phyloP scores from a whole-genome alignment of 2,113 vertebrate genomes.

The Anthoscopus minutus region DNA sequence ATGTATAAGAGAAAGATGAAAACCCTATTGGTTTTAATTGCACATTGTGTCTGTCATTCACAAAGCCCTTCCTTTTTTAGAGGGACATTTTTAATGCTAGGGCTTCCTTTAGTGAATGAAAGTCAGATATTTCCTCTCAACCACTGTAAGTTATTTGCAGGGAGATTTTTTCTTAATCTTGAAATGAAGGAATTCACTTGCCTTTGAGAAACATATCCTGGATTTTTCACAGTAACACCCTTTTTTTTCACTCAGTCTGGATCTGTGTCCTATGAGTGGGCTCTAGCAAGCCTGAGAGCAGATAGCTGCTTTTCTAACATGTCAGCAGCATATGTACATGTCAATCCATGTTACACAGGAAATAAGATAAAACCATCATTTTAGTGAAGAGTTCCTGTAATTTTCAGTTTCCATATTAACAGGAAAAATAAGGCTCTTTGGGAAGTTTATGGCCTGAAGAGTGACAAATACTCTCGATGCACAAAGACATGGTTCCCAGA shows the following conservation, averaged over 20 bases:
- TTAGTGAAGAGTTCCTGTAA: neutral
- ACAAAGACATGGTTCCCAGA: neutral
- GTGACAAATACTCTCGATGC: neutral
- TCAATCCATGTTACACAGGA: neutral
- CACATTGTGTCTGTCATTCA: neutral
- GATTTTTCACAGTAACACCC: neutral
- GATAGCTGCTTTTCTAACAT: neutral
- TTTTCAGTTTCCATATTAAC: neutral
- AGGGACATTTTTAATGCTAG: neutral
- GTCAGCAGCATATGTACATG: slow-evolving; percentile 25
- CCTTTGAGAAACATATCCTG: neutral
- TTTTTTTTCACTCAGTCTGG: neutral
- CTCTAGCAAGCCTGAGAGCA: neutral
- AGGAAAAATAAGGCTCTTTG: neutral
- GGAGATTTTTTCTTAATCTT: neutral
- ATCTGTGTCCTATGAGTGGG: neutral
- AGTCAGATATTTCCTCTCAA: neutral
- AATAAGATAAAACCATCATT: neutral
- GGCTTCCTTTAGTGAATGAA: neutral
- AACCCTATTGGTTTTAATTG: neutral
- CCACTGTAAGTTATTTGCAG: neutral
- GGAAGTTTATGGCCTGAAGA: slow-evolving; percentile 29
- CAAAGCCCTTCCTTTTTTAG: neutral
- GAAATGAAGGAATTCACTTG: neutral
- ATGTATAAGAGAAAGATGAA: neutral